Base-by-base conservation (phyloP, 2,888 invertebrate species). In the Drosophila siamana region DNA sequence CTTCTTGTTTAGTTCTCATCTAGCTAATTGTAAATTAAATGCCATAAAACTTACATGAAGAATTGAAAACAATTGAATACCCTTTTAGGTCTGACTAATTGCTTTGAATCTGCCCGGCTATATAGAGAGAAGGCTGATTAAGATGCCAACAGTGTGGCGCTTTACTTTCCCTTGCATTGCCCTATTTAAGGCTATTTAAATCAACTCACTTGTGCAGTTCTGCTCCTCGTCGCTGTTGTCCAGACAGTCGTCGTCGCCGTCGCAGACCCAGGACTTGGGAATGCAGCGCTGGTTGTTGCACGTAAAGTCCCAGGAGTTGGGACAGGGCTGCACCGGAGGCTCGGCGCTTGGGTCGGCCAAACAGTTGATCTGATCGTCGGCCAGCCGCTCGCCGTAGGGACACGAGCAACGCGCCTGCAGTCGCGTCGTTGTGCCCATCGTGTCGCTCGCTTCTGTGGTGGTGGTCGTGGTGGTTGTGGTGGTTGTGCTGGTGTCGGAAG, bases 191-290 rank as follows among this genome's bases (percentile, higher is more conserved):
- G n/a, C n/a, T n/a, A n/a, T n/a, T 30, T 30, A 11, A 4, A 1
- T 9, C 2, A 9, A 30, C 95, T 94, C 91, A 96, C 96, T 97
- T 57, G 97, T 98, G 91, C 98, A 99, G 88, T 98, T 98, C 90
- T 97, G 97, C 92, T 97, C 96, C 92, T 98, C 98, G 90, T 98
- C 98, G 60, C 98, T 97, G 92, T 98, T 97, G 90, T 99, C 98
- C 82, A 98, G 93, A 87, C 99, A 99, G 90, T 99, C 98, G 89
- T 98, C 97, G 85, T 98, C 98, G 0, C 98, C 98, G 90, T 98
- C 98, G 91, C 98, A 98, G 1, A 98, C 96, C 98, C 98, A 98
- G 7, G 97, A 96, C 90, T 97, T 97, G 0, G 98, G 97, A 54
- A 98, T 97, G 89, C 98, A 98, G 26, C 97, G 93, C 90, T 98